Conservation (phyloP, 2,797 vertebrate genomes). For the Crenichthys baileyi region DNA sequence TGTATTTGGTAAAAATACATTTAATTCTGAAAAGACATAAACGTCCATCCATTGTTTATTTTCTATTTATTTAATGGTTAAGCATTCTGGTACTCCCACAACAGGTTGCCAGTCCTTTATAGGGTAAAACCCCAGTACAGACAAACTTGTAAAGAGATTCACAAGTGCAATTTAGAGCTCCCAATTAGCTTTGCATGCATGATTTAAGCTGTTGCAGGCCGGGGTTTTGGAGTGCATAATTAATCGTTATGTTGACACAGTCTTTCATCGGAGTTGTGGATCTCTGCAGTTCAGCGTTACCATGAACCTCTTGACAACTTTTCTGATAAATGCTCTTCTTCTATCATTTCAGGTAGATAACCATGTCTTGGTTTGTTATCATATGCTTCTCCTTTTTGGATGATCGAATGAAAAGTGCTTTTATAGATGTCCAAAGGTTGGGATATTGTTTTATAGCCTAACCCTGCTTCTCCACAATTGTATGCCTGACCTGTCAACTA, state of each 20-base stretch:
- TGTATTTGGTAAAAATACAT: constrained; percentile 62
- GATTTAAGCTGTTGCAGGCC: not conserved
- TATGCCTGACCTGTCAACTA: not conserved
- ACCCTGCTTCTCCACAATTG: not conserved
- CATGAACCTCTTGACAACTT: not conserved
- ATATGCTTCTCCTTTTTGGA: not conserved
- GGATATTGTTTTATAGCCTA: not conserved
- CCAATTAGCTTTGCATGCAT: not conserved
- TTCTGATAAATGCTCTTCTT: not conserved
- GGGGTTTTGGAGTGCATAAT: not conserved
- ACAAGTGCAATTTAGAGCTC: not conserved
- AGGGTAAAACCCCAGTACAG: not conserved
- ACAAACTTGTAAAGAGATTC: not conserved
- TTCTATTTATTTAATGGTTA: not conserved
- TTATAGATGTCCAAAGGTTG: not conserved
- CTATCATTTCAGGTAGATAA: not conserved
- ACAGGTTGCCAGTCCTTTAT: not conserved
- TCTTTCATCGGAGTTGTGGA: not conserved
- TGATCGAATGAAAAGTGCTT: not conserved
- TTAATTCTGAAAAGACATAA: constrained; percentile 3
- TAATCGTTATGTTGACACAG: not conserved
- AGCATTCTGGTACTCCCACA: not conserved
- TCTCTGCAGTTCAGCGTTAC: not conserved
- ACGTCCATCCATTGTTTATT: not conserved
- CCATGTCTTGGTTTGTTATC: not conserved